Conservation (phyloP, 2,888 invertebrate species). For the Nowickia ferox region DNA sequence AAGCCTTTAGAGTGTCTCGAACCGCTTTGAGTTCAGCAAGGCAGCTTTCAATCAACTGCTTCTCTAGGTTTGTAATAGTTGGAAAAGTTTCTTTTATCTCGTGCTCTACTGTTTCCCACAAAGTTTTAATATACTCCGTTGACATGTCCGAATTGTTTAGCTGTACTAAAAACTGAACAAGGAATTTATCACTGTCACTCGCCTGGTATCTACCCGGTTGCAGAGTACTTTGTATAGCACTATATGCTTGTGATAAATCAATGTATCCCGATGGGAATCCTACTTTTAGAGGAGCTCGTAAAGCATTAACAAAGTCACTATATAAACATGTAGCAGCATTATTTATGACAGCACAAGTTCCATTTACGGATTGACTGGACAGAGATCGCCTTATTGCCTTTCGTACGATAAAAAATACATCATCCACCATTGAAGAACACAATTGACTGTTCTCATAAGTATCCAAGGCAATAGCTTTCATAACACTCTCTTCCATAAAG, state of each 20-base stretch:
- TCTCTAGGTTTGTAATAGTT: conserved; percentile 86
- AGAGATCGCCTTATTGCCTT: conserved; percentile 97
- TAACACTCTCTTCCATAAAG: conserved; percentile 96
- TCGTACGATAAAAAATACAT: conserved; percentile 97
- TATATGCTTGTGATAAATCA: conserved; percentile 92
- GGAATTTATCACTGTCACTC: conserved; percentile 90
- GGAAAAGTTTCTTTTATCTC: conserved; percentile 88
- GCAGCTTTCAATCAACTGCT: conserved; percentile 89
- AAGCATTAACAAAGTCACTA: conserved; percentile 90
- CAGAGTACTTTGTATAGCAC: conserved; percentile 90
- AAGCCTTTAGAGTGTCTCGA: conserved; percentile 84
- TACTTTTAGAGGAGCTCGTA: conserved; percentile 88
- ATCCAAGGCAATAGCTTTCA: conserved; percentile 94
- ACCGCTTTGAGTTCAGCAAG: conserved; percentile 84
- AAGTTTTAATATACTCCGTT: conserved; percentile 93
- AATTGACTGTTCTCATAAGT: conserved; percentile 88
- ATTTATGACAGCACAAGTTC: conserved; percentile 97
- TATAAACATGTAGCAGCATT: conserved; percentile 95
- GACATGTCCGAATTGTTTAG: conserved; percentile 96
- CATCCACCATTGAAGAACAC: conserved; percentile 97
- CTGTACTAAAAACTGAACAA: conserved; percentile 89
- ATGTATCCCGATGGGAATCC: conserved; percentile 92
- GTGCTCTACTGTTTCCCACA: conserved; percentile 90
- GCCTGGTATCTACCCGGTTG: conserved; percentile 92
- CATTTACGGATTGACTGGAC: conserved; percentile 95